Percentiles rank a stretch among this genome's conserved stretches.
Conservation (phyloP, 2,797 vertebrate species). For the Petrocephalus schoutedeni region DNA sequence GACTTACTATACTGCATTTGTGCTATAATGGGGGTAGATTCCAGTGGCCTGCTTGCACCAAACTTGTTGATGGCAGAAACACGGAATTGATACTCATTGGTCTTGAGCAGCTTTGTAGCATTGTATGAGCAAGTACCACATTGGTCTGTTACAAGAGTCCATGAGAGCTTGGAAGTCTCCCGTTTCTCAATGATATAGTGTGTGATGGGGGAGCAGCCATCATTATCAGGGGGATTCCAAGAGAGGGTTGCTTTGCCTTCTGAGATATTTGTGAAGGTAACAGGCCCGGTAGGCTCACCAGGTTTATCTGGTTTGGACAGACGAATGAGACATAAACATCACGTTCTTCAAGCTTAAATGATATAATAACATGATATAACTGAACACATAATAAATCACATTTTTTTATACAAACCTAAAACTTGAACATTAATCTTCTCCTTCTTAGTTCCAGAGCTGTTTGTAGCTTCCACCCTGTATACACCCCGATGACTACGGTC, state of each 20-base stretch:
- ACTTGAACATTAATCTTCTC: conserved; percentile 86
- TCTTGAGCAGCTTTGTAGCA: conserved; percentile 85
- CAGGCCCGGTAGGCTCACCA: conserved; percentile 85
- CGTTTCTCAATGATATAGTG: conserved; percentile 92
- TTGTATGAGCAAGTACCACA: conserved; percentile 76
- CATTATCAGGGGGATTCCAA: conserved; percentile 88
- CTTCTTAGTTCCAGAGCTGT: conserved; percentile 80
- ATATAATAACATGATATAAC: not conserved
- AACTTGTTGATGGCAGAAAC: conserved; percentile 92
- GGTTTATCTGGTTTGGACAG: conserved; percentile 74
- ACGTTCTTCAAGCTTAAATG: not conserved
- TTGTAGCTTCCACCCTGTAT: conserved; percentile 87
- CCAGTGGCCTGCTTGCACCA: conserved; percentile 83
- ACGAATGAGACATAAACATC: not conserved
- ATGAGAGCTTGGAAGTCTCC: conserved; percentile 93
- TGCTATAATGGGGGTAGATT: conserved; percentile 85
- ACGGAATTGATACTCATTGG: conserved; percentile 97
- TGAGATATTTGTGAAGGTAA: conserved; percentile 83
- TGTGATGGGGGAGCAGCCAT: conserved; percentile 86
- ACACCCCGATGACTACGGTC: conserved; percentile 82
- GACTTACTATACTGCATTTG: conserved; percentile 96
- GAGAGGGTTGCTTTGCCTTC: conserved; percentile 86
- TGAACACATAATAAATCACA: not conserved
- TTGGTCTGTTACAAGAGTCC: conserved; percentile 87
- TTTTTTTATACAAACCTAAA: conserved; percentile 68